A percentile compares a stretch with the other conserved stretches of the same genome.
Conservation (phyloP, 2,113 vertebrate species). For the Actinemys pallida region DNA sequence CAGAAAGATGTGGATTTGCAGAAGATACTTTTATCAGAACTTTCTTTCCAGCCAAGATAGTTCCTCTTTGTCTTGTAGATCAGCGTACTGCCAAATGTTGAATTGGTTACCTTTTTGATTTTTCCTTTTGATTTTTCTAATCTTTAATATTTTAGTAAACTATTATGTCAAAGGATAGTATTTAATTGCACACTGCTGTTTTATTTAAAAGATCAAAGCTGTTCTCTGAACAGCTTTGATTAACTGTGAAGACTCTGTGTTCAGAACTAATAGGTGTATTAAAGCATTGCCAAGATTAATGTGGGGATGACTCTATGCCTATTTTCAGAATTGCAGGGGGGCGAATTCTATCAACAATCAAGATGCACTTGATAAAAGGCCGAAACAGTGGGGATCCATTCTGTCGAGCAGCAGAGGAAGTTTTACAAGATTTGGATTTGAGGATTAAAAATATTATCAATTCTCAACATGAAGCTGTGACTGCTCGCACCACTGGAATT, state of each 20-base stretch:
- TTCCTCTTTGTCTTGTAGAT: constrained; percentile 49
- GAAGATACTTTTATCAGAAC: constrained; percentile 12
- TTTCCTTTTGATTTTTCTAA: constrained; percentile 32
- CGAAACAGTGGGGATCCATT: constrained; percentile 83
- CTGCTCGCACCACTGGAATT: constrained; percentile 79
- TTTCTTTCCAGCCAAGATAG: constrained; percentile 28
- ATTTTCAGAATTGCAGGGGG: constrained; percentile 86
- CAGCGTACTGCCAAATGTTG: constrained; percentile 29
- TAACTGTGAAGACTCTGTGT: constrained; percentile 63
- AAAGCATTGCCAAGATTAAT: constrained; percentile 70
- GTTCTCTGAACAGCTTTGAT: constrained; percentile 73
- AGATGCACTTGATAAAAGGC: constrained; percentile 88
- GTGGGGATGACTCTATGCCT: constrained; percentile 72
- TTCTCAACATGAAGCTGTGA: constrained; percentile 72
- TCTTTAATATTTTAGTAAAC: not conserved
- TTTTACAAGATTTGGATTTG: constrained; percentile 84
- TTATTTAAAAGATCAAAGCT: constrained; percentile 78
- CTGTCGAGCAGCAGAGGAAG: constrained; percentile 82
- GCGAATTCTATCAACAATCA: constrained; percentile 87
- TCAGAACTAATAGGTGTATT: constrained; percentile 65
- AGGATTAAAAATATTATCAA: constrained; percentile 87
- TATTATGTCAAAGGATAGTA: constrained; percentile 42
- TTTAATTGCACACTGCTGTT: constrained; percentile 57
- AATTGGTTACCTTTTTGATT: constrained; percentile 62
- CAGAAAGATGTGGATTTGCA: not conserved